Conservation (phyloP, 1,140 invertebrate species). For the Coboldia fuscipes region DNA sequence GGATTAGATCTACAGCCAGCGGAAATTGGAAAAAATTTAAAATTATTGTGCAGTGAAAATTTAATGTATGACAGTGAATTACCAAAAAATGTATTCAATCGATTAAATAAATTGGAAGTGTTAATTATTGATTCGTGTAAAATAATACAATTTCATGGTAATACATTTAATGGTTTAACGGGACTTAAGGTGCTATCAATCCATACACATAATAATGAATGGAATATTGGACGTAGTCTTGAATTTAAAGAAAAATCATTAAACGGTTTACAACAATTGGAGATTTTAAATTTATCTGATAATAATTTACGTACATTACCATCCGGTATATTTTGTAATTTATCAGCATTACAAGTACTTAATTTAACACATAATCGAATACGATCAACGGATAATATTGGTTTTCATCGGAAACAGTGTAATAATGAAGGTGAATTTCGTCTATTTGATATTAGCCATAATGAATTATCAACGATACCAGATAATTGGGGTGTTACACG, state of each 20-base stretch:
- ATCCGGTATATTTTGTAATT: slow-evolving; percentile 46
- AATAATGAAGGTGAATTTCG: slow-evolving; percentile 35
- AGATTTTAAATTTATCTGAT: slow-evolving; percentile 53
- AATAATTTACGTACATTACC: slow-evolving; percentile 64
- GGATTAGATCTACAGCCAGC: slow-evolving; percentile 37
- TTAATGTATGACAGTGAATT: slow-evolving; percentile 61
- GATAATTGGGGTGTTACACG: slow-evolving; percentile 49
- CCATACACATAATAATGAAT: slow-evolving; percentile 52
- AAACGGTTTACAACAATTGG: slow-evolving; percentile 49
- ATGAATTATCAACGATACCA: slow-evolving; percentile 44
- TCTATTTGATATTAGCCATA: slow-evolving; percentile 54
- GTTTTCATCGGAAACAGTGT: slow-evolving; percentile 33
- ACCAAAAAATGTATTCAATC: slow-evolving; percentile 43
- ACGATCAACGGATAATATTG: slow-evolving; percentile 45
- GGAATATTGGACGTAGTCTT: slow-evolving; percentile 46
- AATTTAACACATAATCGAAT: slow-evolving; percentile 69
- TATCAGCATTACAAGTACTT: slow-evolving; percentile 55
- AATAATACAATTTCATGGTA: slow-evolving; percentile 46
- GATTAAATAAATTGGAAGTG: slow-evolving; percentile 47
- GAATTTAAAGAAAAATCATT: slow-evolving; percentile 44
- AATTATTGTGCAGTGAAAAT: slow-evolving; percentile 53
- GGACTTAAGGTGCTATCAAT: slow-evolving; percentile 51
- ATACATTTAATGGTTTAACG: slow-evolving; percentile 51
- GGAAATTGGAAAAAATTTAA: slow-evolving; percentile 43
- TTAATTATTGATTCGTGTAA: slow-evolving; percentile 59